phyloP scores from a whole-genome alignment of 2,113 vertebrate species.

The Pardalotus punctatus region DNA sequence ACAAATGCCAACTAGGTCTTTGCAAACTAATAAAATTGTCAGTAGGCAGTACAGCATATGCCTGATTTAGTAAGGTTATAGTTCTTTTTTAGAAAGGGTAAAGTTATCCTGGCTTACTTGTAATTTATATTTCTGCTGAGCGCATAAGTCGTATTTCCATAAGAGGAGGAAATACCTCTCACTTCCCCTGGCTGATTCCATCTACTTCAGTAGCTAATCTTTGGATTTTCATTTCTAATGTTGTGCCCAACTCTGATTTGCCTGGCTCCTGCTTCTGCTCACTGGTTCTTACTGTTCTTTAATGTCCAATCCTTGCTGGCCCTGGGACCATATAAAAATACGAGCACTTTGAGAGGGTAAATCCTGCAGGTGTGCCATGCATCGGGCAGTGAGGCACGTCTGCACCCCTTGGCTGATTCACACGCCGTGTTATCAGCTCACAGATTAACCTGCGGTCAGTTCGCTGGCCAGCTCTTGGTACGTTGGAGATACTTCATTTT shows the following conservation, averaged over 20 bases:
- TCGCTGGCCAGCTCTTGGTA: neutral
- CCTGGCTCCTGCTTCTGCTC: neutral
- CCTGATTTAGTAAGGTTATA: neutral
- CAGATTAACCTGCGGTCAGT: neutral
- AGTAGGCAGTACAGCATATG: neutral
- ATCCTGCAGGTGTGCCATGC: fast-evolving
- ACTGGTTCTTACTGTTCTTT: neutral
- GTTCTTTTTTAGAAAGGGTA: neutral
- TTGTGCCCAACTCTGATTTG: neutral
- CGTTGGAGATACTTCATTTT: neutral
- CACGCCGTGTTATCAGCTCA: neutral
- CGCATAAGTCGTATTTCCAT: neutral
- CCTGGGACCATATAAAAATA: neutral
- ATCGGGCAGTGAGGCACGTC: neutral
- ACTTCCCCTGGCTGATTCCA: neutral
- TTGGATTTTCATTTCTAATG: neutral
- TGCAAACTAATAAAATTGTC: neutral
- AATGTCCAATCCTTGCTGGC: neutral
- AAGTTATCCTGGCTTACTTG: neutral
- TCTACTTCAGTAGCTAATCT: neutral
- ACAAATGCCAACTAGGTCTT: neutral
- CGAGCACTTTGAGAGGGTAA: neutral
- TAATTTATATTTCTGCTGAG: neutral
- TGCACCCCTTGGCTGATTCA: neutral
- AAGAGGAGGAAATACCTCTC: neutral